A percentile compares a stretch with the other conserved stretches of the same genome.
These are phyloP conservation scores for Numenius arquata DNA, from an alignment of 2,113 vertebrate genomes.

Conservation along the genomic window DNA sequence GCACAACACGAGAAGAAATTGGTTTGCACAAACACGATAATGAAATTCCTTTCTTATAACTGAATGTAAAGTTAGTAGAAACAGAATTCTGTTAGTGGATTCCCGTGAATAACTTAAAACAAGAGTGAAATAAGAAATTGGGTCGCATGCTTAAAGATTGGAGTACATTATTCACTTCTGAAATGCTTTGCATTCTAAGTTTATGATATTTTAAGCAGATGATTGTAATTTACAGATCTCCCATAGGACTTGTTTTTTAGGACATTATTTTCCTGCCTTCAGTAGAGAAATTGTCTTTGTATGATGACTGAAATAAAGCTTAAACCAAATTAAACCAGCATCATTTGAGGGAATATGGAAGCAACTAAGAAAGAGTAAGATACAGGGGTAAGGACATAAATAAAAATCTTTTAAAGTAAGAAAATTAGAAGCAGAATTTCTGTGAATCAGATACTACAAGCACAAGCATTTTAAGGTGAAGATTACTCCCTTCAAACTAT, in stretches of 20 bases:
- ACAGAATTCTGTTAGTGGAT: not conserved
- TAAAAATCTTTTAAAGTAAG: not conserved
- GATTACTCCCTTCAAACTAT: not conserved
- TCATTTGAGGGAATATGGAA: not conserved
- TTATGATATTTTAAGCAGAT: slow-evolving; percentile 21
- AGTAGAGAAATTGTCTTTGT: not conserved
- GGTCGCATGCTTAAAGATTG: not conserved
- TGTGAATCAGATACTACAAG: not conserved
- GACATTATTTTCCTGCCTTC: not conserved
- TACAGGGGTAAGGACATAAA: not conserved
- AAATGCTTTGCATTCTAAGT: not conserved
- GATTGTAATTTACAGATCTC: not conserved
- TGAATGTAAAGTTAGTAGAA: not conserved
- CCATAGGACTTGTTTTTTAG: not conserved
- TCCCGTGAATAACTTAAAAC: not conserved
- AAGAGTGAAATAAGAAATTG: not conserved
- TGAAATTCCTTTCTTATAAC: not conserved
- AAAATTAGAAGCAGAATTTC: not conserved
- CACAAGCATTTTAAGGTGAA: not conserved
- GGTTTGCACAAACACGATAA: not conserved
- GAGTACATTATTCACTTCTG: not conserved
- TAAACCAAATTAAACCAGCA: not conserved
- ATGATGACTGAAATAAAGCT: not conserved
- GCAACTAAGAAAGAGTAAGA: not conserved
- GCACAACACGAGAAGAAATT: not conserved